A percentile compares a stretch with the other conserved stretches of the same genome.
phyloP scores from a whole-genome alignment of 2,888 invertebrate species.

The Monopis laevigella region DNA sequence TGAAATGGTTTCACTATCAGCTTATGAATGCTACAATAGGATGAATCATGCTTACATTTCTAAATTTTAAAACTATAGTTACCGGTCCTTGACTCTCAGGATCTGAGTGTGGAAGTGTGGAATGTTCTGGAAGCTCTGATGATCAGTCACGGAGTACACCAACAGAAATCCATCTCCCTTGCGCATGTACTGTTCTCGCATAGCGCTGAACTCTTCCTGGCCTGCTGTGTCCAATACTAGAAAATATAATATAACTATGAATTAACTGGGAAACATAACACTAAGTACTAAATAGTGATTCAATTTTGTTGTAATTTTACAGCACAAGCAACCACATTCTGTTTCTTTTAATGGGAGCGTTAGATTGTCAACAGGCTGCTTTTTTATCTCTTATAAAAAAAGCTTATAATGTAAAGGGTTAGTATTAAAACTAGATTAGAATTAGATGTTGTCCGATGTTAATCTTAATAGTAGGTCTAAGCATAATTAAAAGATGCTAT shows the following conservation, averaged over 20 bases:
- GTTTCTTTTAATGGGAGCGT: too few relatives aligned
- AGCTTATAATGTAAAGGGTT: too few relatives aligned
- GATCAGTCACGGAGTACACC: slow-evolving; percentile 93
- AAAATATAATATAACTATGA: slow-evolving; percentile 5
- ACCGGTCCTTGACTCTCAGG: slow-evolving; percentile 83
- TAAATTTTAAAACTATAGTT: too few relatives aligned
- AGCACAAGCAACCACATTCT: neutral
- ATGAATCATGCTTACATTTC: too few relatives aligned
- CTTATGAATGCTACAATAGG: too few relatives aligned
- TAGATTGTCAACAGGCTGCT: too few relatives aligned
- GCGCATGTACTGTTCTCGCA: slow-evolving; percentile 93
- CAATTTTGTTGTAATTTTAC: neutral
- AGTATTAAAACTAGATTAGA: too few relatives aligned
- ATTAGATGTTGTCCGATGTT: too few relatives aligned
- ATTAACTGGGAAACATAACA: neutral
- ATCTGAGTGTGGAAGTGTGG: slow-evolving; percentile 90
- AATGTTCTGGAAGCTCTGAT: slow-evolving; percentile 90
- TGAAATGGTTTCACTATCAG: too few relatives aligned
- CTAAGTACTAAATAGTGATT: neutral
- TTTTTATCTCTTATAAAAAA: too few relatives aligned
- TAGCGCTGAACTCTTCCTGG: slow-evolving; percentile 95
- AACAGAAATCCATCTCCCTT: slow-evolving; percentile 94
- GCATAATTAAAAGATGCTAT: too few relatives aligned
- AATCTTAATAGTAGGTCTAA: too few relatives aligned
- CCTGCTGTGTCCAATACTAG: slow-evolving; percentile 93